Conservation (phyloP, 2,888 invertebrate species). For the Anarsia innoxiella region DNA sequence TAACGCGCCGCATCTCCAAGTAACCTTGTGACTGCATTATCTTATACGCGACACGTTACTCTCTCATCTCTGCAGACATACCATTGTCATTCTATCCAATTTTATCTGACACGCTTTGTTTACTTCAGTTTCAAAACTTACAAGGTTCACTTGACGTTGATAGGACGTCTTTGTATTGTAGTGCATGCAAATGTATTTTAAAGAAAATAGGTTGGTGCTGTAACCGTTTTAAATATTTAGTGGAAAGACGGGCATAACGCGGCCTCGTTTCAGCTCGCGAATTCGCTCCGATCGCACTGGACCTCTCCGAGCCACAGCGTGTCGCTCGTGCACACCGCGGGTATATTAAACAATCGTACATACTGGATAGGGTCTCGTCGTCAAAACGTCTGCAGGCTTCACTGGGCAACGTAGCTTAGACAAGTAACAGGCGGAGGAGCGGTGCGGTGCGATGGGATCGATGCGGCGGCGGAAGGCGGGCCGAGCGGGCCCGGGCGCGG, state of each 20-base stretch:
- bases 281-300: conserved; percentile 71
- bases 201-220: conserved; percentile 56
- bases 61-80: conserved; percentile 6
- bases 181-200: conserved; percentile 5
- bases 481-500: conserved; percentile 40
- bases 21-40: conserved; percentile 8
- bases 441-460: conserved; percentile 69
- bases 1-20: conserved; percentile 10
- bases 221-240: conserved; percentile 33
- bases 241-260: conserved; percentile 55
- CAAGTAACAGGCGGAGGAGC: conserved; percentile 48
- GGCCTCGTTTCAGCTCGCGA: conserved; percentile 54
- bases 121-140: neutral
- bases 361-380: conserved; percentile 36
- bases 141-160: conserved; percentile 8
- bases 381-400: conserved; percentile 37
- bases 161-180: conserved; percentile 1
- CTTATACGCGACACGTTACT: conserved; percentile 1
- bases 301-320: conserved; percentile 62
- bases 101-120: too few species aligned
- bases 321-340: conserved; percentile 43
- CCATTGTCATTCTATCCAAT: neutral
- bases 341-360: conserved; percentile 29
- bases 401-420: conserved; percentile 34
- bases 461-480: conserved; percentile 39